These are phyloP conservation scores for Liopterus haemorrhoidalis DNA, from an alignment of 2,888 invertebrate species.

Conservation along the genomic window DNA sequence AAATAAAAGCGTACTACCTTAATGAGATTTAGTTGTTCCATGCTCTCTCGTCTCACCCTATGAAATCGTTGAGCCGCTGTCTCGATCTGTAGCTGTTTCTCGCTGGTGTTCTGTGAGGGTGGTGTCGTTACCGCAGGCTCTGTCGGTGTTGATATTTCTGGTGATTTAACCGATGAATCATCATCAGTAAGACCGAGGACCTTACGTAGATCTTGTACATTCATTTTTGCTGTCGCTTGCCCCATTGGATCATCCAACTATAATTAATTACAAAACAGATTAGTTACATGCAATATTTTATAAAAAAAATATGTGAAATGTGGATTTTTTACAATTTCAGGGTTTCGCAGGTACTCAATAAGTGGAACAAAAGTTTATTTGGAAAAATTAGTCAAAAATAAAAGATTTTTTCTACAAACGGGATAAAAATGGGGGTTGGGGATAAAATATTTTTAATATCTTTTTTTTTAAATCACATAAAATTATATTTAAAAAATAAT, in stretches of 20 bases:
- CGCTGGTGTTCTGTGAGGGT: not conserved
- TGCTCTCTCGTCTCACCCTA: slow-evolving; percentile 80
- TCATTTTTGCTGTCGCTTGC: slow-evolving; percentile 89
- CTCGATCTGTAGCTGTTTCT: slow-evolving; percentile 31
- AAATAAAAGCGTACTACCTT: slow-evolving; percentile 55
- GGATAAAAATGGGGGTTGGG: too few relatives aligned
- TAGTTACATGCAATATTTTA: too few relatives aligned
- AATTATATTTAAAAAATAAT: too few relatives aligned
- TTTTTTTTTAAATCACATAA: too few relatives aligned
- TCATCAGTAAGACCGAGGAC: slow-evolving; percentile 65
- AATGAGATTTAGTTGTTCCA: slow-evolving; percentile 93
- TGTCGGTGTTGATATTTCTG: slow-evolving; percentile 17
- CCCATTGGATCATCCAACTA: slow-evolving; percentile 85
- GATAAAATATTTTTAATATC: too few relatives aligned
- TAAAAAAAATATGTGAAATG: not conserved
- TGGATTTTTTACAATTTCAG: too few relatives aligned
- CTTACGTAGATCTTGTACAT: slow-evolving; percentile 81
- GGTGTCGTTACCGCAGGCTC: slow-evolving; percentile 17
- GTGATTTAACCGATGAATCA: slow-evolving; percentile 21
- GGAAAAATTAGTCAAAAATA: too few relatives aligned
- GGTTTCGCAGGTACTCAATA: too few relatives aligned
- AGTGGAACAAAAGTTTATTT: not conserved
- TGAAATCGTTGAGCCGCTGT: slow-evolving; percentile 39
- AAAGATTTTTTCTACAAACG: too few relatives aligned
- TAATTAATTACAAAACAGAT: slow-evolving; percentile 24